These are phyloP conservation scores for Rhagonycha fulva DNA, from an alignment of 2,888 invertebrate genomes.

Conservation along the genomic window DNA sequence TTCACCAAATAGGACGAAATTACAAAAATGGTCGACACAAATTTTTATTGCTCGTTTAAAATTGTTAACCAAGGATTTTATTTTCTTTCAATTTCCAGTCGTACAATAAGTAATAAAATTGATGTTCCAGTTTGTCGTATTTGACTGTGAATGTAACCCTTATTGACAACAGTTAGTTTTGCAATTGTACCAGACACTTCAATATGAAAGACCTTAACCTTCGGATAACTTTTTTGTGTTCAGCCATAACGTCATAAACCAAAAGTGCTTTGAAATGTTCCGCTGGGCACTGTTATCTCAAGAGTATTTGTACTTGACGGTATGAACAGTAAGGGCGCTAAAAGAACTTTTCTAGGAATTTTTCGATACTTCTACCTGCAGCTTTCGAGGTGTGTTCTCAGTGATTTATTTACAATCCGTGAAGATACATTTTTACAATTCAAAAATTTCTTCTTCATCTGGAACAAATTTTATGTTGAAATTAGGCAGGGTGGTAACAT, in stretches of 20 bases:
- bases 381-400: background rate
- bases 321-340: constrained; percentile 17
- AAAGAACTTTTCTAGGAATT: constrained; percentile 13
- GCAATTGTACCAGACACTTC: too few species aligned
- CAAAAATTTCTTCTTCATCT: background rate
- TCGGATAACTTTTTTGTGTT: background rate
- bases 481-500: background rate
- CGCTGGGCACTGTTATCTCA: constrained; percentile 4
- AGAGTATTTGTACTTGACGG: constrained; percentile 14
- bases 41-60: background rate
- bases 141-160: background rate
- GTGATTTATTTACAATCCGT: background rate
- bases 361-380: constrained; percentile 13
- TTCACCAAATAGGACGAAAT: background rate
- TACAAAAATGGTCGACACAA: background rate
- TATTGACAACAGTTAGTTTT: background rate
- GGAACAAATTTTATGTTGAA: background rate
- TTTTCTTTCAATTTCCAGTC: background rate
- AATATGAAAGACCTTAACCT: background rate
- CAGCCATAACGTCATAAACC: constrained; percentile 7
- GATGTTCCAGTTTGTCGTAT: background rate
- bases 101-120: background rate
- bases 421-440: background rate
- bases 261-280: constrained; percentile 6
- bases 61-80: background rate